A percentile compares a stretch with the other conserved stretches of the same genome.
Conservation (phyloP, 2,888 invertebrate species). For the Brenthis ino region DNA sequence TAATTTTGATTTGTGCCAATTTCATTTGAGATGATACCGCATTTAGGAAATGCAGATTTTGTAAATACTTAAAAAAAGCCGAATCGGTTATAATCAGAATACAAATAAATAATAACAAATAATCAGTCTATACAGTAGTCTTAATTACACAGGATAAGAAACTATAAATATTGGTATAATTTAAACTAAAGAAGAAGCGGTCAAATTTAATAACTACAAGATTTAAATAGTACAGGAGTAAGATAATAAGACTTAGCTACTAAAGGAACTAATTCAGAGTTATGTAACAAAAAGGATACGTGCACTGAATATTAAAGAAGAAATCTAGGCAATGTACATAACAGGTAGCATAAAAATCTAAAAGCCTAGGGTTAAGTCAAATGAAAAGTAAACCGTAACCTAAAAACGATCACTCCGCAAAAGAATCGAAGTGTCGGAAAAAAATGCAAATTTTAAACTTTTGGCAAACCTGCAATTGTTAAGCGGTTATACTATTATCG, state of each 20-base stretch:
- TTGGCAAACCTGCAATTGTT: conserved; percentile 83
- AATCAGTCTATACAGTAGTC: conserved; percentile 38
- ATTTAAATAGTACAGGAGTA: conserved; percentile 4
- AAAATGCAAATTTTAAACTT: conserved; percentile 81
- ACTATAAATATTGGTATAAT: conserved; percentile 32
- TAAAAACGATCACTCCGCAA: conserved; percentile 53
- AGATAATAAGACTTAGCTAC: conserved; percentile 6
- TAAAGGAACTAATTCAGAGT: conserved; percentile 31
- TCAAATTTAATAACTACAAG: conserved; percentile 23
- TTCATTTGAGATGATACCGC: conserved; percentile 45
- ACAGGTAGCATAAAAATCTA: conserved; percentile 33
- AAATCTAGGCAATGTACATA: conserved; percentile 32
- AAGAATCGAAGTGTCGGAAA: conserved; percentile 68
- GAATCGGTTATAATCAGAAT: conserved; percentile 62
- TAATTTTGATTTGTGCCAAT: conserved; percentile 58
- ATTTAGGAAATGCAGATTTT: conserved; percentile 47
- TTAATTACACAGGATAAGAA: conserved; percentile 39
- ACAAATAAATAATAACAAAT: conserved; percentile 47
- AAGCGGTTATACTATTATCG: conserved; percentile 55
- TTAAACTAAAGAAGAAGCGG: conserved; percentile 35
- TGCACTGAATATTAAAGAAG: conserved; percentile 47
- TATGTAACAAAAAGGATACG: conserved; percentile 48
- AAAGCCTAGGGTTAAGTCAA: conserved; percentile 54
- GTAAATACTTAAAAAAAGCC: conserved; percentile 53
- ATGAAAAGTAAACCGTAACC: conserved; percentile 42